Conservation (phyloP, 2,113 vertebrate species). For the Mus spicilegus region DNA sequence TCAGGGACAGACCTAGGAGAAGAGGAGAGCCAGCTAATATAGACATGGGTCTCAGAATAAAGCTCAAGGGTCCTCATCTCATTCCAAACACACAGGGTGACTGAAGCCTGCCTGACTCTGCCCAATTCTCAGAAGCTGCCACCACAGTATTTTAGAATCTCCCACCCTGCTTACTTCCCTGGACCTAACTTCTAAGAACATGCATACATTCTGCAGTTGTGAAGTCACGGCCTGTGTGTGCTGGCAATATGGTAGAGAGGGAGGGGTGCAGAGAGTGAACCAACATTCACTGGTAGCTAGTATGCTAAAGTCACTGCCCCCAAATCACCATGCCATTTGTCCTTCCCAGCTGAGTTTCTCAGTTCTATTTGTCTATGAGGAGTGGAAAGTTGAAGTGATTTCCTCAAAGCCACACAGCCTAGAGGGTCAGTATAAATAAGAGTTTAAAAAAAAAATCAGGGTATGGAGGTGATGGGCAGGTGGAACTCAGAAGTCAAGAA, state of each 20-base stretch:
- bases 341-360: neutral
- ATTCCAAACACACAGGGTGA: neutral
- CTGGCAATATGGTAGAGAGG: accelerated
- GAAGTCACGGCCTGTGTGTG: neutral
- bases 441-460: neutral
- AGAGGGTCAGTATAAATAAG: neutral
- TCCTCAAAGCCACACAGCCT: neutral
- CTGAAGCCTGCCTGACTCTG: neutral
- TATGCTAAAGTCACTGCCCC: neutral
- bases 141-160: neutral
- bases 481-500: neutral
- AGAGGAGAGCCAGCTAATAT: neutral
- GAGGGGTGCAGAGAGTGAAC: accelerated
- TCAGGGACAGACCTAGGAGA: neutral
- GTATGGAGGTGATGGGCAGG: neutral
- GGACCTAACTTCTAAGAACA: neutral
- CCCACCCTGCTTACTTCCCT: neutral
- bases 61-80: neutral
- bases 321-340: accelerated
- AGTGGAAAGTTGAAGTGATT: neutral
- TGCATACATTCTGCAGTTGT: neutral
- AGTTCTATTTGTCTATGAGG: neutral
- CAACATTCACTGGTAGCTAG: neutral
- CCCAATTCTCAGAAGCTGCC: neutral
- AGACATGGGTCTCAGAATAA: neutral